A percentile compares a stretch with the other conserved stretches of the same genome.
Evolutionary conservation across 2,113 vertebrate genomes (phyloP).

Genomic region (Nasalis larvatus): DNA sequence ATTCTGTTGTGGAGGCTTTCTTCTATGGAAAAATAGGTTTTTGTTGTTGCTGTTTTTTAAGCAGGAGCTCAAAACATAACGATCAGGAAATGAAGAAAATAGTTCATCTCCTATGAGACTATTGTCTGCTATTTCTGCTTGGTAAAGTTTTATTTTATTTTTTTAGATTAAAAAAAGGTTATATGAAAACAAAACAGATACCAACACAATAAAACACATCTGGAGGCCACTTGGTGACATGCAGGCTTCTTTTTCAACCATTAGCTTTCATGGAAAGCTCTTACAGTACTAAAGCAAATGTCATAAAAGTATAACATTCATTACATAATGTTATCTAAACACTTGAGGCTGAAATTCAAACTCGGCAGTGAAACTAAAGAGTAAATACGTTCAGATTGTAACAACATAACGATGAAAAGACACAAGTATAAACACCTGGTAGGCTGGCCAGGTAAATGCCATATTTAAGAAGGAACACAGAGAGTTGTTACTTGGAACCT

Average conservation of each 20-base stretch:
- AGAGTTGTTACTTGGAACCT: background rate
- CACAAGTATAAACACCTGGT: background rate
- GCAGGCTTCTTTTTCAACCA: background rate
- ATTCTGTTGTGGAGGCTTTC: background rate
- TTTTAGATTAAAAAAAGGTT: conserved; percentile 18
- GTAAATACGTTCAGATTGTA: background rate
- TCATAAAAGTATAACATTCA: background rate
- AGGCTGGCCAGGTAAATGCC: background rate
- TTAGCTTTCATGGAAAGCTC: conserved; percentile 18
- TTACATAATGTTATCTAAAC: conserved; percentile 19
- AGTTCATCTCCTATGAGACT: background rate
- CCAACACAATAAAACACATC: conserved; percentile 28
- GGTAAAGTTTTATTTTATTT: conserved; percentile 26
- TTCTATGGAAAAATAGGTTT: background rate
- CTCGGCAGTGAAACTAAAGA: conserved; percentile 16
- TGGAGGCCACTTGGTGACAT: conserved; percentile 10
- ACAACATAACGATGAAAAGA: background rate
- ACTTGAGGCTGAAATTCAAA: conserved; percentile 29
- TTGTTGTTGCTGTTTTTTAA: background rate
- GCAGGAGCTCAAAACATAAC: conserved; percentile 31
- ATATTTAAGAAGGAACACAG: background rate
- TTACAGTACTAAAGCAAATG: background rate
- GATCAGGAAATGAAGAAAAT: conserved; percentile 49
- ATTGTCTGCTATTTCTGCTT: conserved; percentile 41
- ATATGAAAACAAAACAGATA: conserved; percentile 49